A percentile compares a stretch with the other conserved stretches of the same genome.
These are phyloP conservation scores for Echinarachnius parma DNA, from an alignment of 53 echinoderm and acorn worm genomes.

Conservation along the genomic window DNA sequence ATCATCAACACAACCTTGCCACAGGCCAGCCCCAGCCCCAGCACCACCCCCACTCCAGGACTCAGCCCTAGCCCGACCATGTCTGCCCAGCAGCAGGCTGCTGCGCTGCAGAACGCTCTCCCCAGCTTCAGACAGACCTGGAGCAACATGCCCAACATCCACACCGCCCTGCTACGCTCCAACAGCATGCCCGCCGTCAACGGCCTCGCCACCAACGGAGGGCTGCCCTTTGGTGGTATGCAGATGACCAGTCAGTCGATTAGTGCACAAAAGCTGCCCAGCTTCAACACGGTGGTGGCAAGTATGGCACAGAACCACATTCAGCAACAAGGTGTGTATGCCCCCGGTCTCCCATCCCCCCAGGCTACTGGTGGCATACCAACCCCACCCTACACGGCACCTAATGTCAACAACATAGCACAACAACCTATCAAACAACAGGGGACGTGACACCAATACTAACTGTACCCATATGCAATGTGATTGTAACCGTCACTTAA, in stretches of 20 bases:
- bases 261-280: conserved; percentile 46
- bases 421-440: conserved; percentile 40
- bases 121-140: conserved; percentile 93
- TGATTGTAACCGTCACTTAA: no score
- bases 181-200: conserved; percentile 33
- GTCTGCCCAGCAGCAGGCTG: conserved; percentile 9
- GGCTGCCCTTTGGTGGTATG: conserved; percentile 22
- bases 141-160: conserved; percentile 54
- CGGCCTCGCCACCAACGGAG: conserved; percentile 25
- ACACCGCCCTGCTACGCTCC: conserved; percentile 35
- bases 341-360: conserved; percentile 34
- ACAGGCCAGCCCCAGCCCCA: conserved; percentile 59
- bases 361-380: conserved; percentile 28
- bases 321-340: conserved; percentile 28
- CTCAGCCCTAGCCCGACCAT: conserved; percentile 27
- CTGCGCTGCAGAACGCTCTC: conserved; percentile 59
- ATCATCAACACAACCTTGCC: conserved; percentile 53
- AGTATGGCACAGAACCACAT: conserved; percentile 47
- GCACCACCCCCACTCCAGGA: no score
- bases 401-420: conserved; percentile 35
- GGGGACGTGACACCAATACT: conserved; percentile 46
- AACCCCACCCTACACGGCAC: conserved; percentile 41
- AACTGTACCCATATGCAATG: no score
- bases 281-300: conserved; percentile 41
- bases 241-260: conserved; percentile 18